Conservation (phyloP, 2,113 vertebrate species). For the Casuarius casuarius region DNA sequence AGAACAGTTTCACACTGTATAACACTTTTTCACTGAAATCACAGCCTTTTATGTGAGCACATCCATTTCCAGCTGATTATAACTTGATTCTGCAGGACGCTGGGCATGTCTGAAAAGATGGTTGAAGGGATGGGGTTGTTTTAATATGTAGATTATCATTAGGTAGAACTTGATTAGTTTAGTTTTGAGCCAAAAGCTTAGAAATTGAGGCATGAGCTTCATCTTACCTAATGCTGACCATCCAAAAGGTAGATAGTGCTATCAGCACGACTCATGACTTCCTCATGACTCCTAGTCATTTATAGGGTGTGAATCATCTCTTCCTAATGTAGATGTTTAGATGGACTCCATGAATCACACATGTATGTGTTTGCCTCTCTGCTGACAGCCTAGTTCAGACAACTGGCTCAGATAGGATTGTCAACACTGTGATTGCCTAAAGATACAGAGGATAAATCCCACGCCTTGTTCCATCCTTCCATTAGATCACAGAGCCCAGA, state of each 20-base stretch:
- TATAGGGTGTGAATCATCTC: background rate
- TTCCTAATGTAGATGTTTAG: background rate
- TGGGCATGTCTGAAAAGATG: background rate
- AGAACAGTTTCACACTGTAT: rapidly evolving
- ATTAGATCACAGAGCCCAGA: background rate
- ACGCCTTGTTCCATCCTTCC: background rate
- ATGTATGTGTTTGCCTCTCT: background rate
- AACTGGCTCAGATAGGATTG: background rate
- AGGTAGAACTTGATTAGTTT: background rate
- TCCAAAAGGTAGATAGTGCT: background rate
- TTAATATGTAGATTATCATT: background rate
- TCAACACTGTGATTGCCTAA: background rate
- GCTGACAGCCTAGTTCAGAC: background rate
- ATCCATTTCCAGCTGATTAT: background rate
- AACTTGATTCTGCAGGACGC: background rate
- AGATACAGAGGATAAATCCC: background rate
- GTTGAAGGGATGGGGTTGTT: background rate
- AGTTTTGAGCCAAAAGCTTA: background rate
- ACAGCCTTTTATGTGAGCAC: background rate
- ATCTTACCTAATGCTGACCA: background rate
- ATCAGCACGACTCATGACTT: background rate
- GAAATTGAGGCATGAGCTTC: background rate
- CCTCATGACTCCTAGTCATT: background rate
- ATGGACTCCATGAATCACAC: background rate
- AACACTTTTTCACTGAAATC: background rate